These are phyloP conservation scores for Peromyscus attwateri DNA, from an alignment of 2,797 vertebrate species.

Conservation along the genomic window DNA sequence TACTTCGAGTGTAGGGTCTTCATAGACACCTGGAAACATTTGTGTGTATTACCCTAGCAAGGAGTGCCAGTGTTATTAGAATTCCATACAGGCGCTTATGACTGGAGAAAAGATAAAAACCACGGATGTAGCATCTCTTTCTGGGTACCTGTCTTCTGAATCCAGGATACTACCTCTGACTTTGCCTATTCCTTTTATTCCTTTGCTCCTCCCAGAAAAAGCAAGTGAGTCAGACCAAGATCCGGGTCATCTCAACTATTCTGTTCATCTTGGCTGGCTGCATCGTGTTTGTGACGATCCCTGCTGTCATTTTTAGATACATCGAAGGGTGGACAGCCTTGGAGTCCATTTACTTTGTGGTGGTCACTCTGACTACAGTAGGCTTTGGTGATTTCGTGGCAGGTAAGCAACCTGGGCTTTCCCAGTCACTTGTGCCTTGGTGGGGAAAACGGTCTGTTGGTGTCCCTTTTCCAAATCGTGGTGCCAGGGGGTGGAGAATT, in stretches of 20 bases:
- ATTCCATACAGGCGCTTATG: not conserved
- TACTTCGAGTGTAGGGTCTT: not conserved
- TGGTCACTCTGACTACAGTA: slow-evolving; percentile 97
- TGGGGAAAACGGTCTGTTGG: not conserved
- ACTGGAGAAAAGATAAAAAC: not conserved
- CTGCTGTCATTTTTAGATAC: slow-evolving; percentile 96
- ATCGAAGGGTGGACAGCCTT: slow-evolving; percentile 97
- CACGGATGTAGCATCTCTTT: accelerated
- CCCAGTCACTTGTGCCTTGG: not conserved
- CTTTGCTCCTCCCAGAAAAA: slow-evolving; percentile 91
- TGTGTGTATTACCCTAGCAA: not conserved
- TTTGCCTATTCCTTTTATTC: slow-evolving; percentile 50
- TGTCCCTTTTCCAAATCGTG: slow-evolving; percentile 22
- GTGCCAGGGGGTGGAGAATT: not conserved
- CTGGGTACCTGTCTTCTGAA: not conserved
- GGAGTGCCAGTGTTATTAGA: not conserved
- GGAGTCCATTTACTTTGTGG: slow-evolving; percentile 98
- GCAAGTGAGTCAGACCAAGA: slow-evolving; percentile 99
- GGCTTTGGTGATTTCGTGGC: slow-evolving; percentile 99
- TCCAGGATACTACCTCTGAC: slow-evolving; percentile 42
- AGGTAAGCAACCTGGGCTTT: slow-evolving; percentile 89
- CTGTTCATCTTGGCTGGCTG: slow-evolving; percentile 98
- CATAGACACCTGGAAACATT: not conserved
- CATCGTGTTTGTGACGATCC: slow-evolving; percentile 97
- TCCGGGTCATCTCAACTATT: slow-evolving; percentile 97